phyloP scores from a whole-genome alignment of 2,888 invertebrate genomes.

The Serripes groenlandicus region DNA sequence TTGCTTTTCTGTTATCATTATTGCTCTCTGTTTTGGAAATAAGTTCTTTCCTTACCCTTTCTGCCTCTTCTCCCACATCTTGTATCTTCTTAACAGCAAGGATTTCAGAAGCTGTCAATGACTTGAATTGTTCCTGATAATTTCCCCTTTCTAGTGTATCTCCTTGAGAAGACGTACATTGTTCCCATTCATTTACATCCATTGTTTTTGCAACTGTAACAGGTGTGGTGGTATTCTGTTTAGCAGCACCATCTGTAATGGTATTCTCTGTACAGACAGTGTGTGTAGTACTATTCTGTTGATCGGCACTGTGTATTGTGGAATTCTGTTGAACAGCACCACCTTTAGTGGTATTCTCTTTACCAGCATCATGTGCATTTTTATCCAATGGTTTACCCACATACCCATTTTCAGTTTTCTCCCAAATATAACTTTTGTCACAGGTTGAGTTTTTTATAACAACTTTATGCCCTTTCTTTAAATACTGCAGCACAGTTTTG shows the following conservation, averaged over 20 bases:
- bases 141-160: too few species aligned
- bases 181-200: too few species aligned
- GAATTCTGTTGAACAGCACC: neutral
- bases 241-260: neutral
- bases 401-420: conserved; percentile 66
- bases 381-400: conserved; percentile 62
- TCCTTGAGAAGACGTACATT: too few species aligned
- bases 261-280: neutral
- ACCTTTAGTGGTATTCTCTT: neutral
- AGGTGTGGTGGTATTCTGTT: neutral
- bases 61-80: neutral
- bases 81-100: conserved; percentile 13
- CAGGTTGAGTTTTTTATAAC: conserved; percentile 61
- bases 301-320: neutral
- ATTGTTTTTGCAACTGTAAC: too few species aligned
- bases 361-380: neutral
- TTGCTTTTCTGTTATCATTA: too few species aligned
- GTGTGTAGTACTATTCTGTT: neutral
- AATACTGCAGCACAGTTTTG: conserved; percentile 50
- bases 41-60: too few species aligned
- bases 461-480: conserved; percentile 66
- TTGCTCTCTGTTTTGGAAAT: too few species aligned
- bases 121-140: neutral
- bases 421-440: conserved; percentile 62
- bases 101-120: conserved; percentile 31